These are phyloP conservation scores for Euwallacea similis DNA, from an alignment of 1,140 invertebrate species.

Conservation along the genomic window DNA sequence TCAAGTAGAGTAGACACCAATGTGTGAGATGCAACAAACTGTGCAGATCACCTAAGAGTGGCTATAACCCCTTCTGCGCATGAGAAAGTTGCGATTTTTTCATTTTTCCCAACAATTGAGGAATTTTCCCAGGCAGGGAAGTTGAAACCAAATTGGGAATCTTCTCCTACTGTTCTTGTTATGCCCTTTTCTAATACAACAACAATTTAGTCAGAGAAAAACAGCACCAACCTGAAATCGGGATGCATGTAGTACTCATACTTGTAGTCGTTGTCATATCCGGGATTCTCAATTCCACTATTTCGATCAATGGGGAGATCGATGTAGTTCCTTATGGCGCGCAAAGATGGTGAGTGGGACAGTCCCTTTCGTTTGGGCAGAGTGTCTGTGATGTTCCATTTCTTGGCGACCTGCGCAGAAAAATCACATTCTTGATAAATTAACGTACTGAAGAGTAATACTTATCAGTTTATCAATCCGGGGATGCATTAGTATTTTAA, in stretches of 20 bases:
- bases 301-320: slow-evolving; percentile 45
- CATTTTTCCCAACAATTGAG: not conserved
- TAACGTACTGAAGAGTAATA: too few relatives aligned
- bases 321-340: slow-evolving; percentile 49
- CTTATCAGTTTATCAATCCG: too few relatives aligned
- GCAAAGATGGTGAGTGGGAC: slow-evolving; percentile 46
- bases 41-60: too few relatives aligned
- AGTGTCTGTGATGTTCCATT: slow-evolving; percentile 37
- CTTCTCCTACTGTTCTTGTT: not conserved
- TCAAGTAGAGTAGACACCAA: too few relatives aligned
- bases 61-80: too few relatives aligned
- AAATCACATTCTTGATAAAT: not conserved
- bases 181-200: not conserved
- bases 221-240: slow-evolving; percentile 12
- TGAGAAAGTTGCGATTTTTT: too few relatives aligned
- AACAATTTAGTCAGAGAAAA: not conserved
- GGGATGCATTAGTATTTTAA: too few relatives aligned
- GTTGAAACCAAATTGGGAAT: not conserved
- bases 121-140: not conserved
- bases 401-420: slow-evolving; percentile 38
- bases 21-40: too few relatives aligned
- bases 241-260: slow-evolving; percentile 37
- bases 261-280: slow-evolving; percentile 42
- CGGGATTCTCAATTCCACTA: slow-evolving; percentile 43
- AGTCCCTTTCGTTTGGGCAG: slow-evolving; percentile 41